Conservation (phyloP, 2,797 vertebrate genomes). For the Morus bassanus region DNA sequence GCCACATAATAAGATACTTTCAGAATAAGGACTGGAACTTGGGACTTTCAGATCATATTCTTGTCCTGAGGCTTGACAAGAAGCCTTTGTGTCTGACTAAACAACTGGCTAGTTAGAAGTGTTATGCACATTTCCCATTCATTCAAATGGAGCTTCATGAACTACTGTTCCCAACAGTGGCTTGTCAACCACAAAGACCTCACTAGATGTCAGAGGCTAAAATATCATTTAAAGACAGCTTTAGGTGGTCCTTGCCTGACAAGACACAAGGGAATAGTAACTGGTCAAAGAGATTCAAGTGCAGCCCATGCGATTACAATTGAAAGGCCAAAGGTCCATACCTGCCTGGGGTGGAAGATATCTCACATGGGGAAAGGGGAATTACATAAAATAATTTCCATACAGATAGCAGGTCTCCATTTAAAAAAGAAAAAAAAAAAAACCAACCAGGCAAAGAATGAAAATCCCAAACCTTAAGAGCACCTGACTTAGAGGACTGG, state of each 20-base stretch:
- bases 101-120: neutral
- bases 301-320: neutral
- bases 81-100: neutral
- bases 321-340: neutral
- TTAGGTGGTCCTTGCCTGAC: neutral
- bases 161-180: neutral
- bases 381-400: neutral
- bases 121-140: fast-evolving
- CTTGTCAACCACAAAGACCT: neutral
- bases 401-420: neutral
- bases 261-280: neutral
- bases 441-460: neutral
- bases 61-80: neutral
- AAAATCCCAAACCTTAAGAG: neutral
- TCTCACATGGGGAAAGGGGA: neutral
- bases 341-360: neutral
- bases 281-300: neutral
- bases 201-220: neutral
- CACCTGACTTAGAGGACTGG: neutral
- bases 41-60: neutral
- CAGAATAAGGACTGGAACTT: neutral
- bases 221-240: neutral
- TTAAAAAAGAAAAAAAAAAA: neutral
- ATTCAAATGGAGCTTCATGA: neutral
- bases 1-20: neutral